Evolutionary conservation across 2,888 invertebrate genomes (phyloP), one percentile per base, ranked within the genome.

Genomic region (Cyclophora albipunctata): DNA sequence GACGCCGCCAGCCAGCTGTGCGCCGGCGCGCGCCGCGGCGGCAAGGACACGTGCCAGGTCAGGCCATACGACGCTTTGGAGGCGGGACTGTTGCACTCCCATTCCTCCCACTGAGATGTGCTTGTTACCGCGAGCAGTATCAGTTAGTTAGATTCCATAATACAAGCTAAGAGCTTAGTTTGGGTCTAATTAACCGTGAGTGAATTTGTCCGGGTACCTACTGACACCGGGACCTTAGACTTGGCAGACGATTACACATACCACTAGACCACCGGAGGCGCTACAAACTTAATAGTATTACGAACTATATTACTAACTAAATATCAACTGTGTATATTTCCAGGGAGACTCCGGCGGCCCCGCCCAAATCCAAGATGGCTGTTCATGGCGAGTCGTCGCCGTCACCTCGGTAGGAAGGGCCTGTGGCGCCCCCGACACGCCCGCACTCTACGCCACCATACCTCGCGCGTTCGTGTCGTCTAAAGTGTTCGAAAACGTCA

Each of bases 271-370:
- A 20, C 20, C 20, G 20, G 20, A 20, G 20, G 20, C 20, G 20
- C 20, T 20, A 20, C 20, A 20, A 20, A 20, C 1, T 20, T 20
- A 20, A 1, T 20, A 20, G 20, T 20, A 20, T 20, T 20, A 20
- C 20, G 2, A 20, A 20, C 20, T 20, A 20, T 20, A 20, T 20
- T 20, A 20, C 2, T 20, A 20, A 20, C 20, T 20, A 20, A 20
- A 20, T 1, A 20, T 20, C 20, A 20, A 20, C 20, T 20, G 20
- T 20, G 20, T 20, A 20, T 20, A 20, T 43, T 54, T 50, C 0
- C 72, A 88, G 88, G 88, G 88, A 46, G 88, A 88, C 49, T 86
- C 86, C 0, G 88, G 87, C 0, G 87, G 88, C 0, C 87, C 87
- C 3, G 84, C 81, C 0, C 85, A 86, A 55, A 57, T 84, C 1